Percentiles rank a stretch among this genome's conserved stretches.
Conservation (phyloP, 2,797 vertebrate species). For the Channallabes apus region DNA sequence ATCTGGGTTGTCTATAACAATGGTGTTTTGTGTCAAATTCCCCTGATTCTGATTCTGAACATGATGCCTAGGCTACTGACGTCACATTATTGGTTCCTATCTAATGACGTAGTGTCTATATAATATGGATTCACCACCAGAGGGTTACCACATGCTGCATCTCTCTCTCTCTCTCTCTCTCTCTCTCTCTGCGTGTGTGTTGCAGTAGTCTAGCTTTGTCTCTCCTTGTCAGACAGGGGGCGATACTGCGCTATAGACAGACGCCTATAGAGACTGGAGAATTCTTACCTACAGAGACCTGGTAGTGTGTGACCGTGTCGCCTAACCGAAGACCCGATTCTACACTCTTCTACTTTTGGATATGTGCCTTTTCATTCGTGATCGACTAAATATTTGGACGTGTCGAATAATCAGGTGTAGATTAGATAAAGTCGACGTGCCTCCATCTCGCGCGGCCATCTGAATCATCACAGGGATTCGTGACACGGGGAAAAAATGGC, state of each 20-base stretch:
- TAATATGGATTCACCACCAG: background rate
- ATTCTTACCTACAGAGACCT: background rate
- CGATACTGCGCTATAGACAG: conserved; percentile 18
- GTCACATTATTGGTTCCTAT: background rate
- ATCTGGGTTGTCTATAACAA: too few species aligned
- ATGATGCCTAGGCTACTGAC: background rate
- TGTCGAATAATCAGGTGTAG: conserved; percentile 4
- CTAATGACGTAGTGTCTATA: background rate
- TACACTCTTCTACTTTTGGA: background rate
- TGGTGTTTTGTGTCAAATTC: too few species aligned
- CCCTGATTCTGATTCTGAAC: too few species aligned
- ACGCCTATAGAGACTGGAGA: background rate
- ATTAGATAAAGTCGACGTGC: background rate
- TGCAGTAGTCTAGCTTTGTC: conserved; percentile 1
- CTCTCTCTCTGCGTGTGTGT: background rate
- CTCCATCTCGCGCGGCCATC: background rate
- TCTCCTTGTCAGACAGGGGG: conserved; percentile 7
- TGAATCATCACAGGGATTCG: conserved; percentile 27
- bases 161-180: background rate
- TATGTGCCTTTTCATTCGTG: background rate
- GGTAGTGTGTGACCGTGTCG: background rate
- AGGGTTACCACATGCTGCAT: background rate
- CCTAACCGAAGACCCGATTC: background rate
- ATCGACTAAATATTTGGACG: conserved; percentile 2
- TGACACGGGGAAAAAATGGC: conserved; percentile 20